Evolutionary conservation across 1,140 invertebrate genomes (phyloP).

Genomic region (Gonatopus flavifemur): DNA sequence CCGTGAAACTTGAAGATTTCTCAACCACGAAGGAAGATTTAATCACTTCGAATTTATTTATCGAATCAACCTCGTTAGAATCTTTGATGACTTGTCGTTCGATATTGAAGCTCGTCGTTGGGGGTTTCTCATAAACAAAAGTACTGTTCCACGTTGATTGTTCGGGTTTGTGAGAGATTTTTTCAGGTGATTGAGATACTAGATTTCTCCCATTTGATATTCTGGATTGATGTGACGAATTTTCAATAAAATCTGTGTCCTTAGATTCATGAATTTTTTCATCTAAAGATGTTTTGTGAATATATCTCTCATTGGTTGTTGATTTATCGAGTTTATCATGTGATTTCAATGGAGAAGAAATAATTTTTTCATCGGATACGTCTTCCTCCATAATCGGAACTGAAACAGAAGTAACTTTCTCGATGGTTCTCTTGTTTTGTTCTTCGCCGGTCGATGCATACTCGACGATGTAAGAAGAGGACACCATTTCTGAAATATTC

Average conservation of each 20-base stretch:
- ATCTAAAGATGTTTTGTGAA: too few species aligned
- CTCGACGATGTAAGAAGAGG: constrained; percentile 26
- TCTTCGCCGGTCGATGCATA: constrained; percentile 22
- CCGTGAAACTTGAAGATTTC: constrained; percentile 34
- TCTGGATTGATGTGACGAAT: too few species aligned
- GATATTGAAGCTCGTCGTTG: constrained; percentile 3
- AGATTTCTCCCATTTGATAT: too few species aligned
- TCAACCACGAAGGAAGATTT: constrained; percentile 48
- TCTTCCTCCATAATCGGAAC: constrained; percentile 27
- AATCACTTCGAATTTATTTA: constrained; percentile 27
- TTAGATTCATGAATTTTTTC: too few species aligned
- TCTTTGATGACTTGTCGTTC: constrained; percentile 35
- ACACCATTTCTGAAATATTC: constrained; percentile 12
- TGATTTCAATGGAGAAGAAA: too few species aligned
- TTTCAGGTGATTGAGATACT: too few species aligned
- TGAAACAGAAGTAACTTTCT: constrained; percentile 27
- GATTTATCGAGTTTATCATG: too few species aligned
- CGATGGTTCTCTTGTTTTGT: constrained; percentile 18
- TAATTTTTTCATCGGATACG: background rate
- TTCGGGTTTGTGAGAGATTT: constrained; percentile 20
- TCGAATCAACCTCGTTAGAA: constrained; percentile 43
- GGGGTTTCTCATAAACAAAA: constrained; percentile 27
- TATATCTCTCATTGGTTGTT: too few species aligned
- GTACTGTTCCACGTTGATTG: constrained; percentile 43
- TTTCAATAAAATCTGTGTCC: too few species aligned